These are phyloP conservation scores for Aphidius gifuensis DNA, from an alignment of 1,140 invertebrate species.

Conservation along the genomic window DNA sequence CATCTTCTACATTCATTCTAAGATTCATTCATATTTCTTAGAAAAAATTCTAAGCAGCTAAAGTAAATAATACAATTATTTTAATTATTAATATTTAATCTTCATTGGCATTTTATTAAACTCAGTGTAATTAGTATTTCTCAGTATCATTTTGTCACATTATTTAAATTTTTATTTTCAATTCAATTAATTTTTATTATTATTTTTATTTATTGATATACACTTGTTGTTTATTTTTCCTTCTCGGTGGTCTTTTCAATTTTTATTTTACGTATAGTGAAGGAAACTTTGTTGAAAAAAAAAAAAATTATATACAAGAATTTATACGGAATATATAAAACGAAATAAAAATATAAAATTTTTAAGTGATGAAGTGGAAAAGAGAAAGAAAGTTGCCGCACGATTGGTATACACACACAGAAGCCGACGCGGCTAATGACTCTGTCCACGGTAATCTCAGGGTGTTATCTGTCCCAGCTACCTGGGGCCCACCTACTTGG, in stretches of 20 bases:
- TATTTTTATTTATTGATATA: constrained; percentile 18
- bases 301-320: background rate
- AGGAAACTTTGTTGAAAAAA: background rate
- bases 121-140: constrained; percentile 45
- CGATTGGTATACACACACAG: constrained; percentile 41
- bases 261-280: too few species aligned
- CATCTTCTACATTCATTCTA: constrained; percentile 23
- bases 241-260: too few species aligned
- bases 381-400: constrained; percentile 36
- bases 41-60: background rate
- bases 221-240: too few species aligned
- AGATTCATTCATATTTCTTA: constrained; percentile 8
- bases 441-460: constrained; percentile 55
- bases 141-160: constrained; percentile 32
- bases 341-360: background rate
- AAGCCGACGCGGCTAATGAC: constrained; percentile 57
- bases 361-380: constrained; percentile 15
- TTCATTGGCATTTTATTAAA: constrained; percentile 26
- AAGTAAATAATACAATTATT: constrained; percentile 33
- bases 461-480: constrained; percentile 56
- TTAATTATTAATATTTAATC: too few species aligned
- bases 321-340: background rate
- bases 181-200: constrained; percentile 22
- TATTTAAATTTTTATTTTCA: constrained; percentile 11
- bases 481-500: constrained; percentile 56